phyloP scores from a whole-genome alignment of 1,140 invertebrate genomes.

The Frieseomelitta varia region DNA sequence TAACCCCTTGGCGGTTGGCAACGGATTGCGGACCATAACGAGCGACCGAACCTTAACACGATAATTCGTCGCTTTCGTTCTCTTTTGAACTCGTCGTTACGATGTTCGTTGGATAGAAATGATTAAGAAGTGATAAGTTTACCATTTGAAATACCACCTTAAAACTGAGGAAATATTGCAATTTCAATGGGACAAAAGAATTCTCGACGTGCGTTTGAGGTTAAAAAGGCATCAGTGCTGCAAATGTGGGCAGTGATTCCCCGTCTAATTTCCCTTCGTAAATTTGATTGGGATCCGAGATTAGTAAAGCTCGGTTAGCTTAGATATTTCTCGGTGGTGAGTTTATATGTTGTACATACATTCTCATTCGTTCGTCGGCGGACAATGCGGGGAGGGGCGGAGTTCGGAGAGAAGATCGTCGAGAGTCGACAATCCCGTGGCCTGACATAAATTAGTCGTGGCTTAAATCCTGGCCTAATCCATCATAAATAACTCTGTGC shows the following conservation, averaged over 20 bases:
- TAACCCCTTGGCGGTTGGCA: too few relatives aligned
- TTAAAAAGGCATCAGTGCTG: too few relatives aligned
- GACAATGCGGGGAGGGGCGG: background rate
- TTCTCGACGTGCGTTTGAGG: too few relatives aligned
- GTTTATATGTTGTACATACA: background rate
- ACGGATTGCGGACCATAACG: too few relatives aligned
- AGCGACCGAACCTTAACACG: too few relatives aligned
- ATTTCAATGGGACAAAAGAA: too few relatives aligned
- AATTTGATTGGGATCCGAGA: background rate
- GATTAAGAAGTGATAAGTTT: too few relatives aligned
- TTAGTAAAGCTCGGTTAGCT: background rate
- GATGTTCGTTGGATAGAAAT: too few relatives aligned
- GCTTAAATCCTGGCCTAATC: constrained; percentile 79
- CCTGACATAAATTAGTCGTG: constrained; percentile 78
- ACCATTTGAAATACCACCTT: too few relatives aligned
- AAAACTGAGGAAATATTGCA: too few relatives aligned
- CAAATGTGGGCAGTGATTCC: background rate
- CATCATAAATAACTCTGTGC: constrained; percentile 80
- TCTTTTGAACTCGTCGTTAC: too few relatives aligned
- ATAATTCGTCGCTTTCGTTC: too few relatives aligned
- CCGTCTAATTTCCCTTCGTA: background rate
- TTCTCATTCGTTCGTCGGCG: background rate
- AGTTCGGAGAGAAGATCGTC: constrained; percentile 58
- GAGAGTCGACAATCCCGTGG: constrained; percentile 71
- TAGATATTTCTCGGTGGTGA: constrained; percentile 16